These are phyloP conservation scores for Tachina lurida DNA, from an alignment of 2,888 invertebrate genomes.

Conservation along the genomic window DNA sequence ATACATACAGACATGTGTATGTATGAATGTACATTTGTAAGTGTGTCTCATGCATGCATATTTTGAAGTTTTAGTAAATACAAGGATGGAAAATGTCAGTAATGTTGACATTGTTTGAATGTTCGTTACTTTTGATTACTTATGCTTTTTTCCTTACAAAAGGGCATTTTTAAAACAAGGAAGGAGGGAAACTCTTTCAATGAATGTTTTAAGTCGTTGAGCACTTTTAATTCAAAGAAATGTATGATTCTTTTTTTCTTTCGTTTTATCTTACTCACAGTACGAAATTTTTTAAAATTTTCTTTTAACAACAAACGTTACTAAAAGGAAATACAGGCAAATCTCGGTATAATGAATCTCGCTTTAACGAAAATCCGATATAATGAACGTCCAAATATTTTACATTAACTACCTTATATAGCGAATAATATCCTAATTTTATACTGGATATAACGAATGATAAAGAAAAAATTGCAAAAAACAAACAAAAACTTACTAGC, in stretches of 20 bases:
- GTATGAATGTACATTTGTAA: not conserved
- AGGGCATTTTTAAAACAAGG: conserved; percentile 6
- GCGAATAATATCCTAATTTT: no score
- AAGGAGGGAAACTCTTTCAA: not conserved
- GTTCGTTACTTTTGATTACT: conserved; percentile 6
- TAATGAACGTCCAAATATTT: no score
- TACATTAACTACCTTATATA: no score
- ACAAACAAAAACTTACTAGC: no score
- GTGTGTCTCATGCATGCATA: not conserved
- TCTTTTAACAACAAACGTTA: no score
- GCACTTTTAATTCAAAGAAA: not conserved
- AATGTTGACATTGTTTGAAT: conserved; percentile 48
- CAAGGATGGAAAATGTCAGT: conserved; percentile 49
- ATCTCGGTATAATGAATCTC: no score
- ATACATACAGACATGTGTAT: not conserved
- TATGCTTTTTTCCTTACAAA: not conserved
- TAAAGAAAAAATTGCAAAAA: no score
- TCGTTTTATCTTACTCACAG: not conserved
- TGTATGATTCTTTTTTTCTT: not conserved
- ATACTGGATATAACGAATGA: no score
- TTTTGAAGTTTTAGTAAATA: conserved; percentile 1
- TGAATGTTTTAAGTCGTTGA: not conserved
- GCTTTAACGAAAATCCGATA: no score
- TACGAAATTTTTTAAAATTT: no score
- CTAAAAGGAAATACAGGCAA: no score